Base-by-base conservation (phyloP, 2,113 vertebrate genomes). In the Polyodon spathula region DNA sequence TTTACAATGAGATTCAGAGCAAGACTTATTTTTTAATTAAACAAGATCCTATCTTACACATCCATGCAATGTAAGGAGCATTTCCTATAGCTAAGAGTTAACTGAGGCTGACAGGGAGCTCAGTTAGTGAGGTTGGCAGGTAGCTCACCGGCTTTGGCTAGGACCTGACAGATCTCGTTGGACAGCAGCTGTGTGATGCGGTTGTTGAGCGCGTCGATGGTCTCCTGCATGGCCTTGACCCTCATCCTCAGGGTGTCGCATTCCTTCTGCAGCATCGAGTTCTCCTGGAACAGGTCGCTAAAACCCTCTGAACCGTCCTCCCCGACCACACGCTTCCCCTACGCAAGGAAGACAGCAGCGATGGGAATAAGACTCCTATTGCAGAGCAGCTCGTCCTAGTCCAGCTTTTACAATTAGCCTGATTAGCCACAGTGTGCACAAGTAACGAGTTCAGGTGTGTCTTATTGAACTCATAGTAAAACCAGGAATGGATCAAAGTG, bases 141-240 rank as follows among this genome's bases (percentile, higher is more conserved):
- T n/a, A 42, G 71, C 78, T 16, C 73, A 97, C 94, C 90, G 58
- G 95, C 92, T 69, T 95, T 97, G 68, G 90, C 84, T 74, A 98
- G 86, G 67, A 96, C 86, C 53, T 87, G 56, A 68, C 79, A 92
- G 80, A 94, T 88, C 76, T 97, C 92, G 57, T 95, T 93, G 79
- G 92, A 90, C 80, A 97, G 90, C 67, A 97, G 81, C 1, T 96
- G 91, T 1, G 93, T 97, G 66, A 97, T 91, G 0, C 95, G 84
- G 55, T 66, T 84, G 79, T 97, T 97, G 70, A 98, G 94, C 59
- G 92, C 87, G 1, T 97, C 93, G 0, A 98, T 97, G 72, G 95
- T 96, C 74, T 97, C 95, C 75, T 98, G 95, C 93, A 98, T 95
- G 80, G 95, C 95, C 74, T 95, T 97, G 4, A 98, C 91, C 4